phyloP scores from a whole-genome alignment of 1,140 invertebrate genomes.

The Drosophila tropicalis region DNA sequence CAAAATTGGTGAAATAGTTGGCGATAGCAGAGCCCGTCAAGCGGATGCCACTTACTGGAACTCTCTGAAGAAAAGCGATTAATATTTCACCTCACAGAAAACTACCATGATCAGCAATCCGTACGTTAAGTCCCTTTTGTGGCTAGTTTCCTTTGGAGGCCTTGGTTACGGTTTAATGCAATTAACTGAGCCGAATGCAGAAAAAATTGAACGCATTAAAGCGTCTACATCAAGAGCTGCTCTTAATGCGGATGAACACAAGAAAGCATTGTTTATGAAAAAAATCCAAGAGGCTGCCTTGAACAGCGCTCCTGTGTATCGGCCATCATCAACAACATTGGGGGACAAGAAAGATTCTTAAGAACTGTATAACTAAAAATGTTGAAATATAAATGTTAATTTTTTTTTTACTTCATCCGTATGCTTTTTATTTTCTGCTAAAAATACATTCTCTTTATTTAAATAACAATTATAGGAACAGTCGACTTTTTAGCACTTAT shows the following conservation, averaged over 20 bases:
- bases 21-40: conserved; percentile 84
- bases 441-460: neutral
- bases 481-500: neutral
- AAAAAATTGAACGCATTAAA: conserved; percentile 84
- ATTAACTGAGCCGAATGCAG: conserved; percentile 84
- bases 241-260: conserved; percentile 46
- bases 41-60: conserved; percentile 84
- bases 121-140: conserved; percentile 85
- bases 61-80: conserved; percentile 53
- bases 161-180: conserved; percentile 85
- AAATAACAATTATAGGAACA: neutral
- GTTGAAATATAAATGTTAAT: conserved; percentile 35
- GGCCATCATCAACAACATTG: conserved; percentile 19
- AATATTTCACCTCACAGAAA: neutral
- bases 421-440: neutral
- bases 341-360: conserved; percentile 59
- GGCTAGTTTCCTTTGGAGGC: conserved; percentile 84
- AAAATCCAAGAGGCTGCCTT: conserved; percentile 68
- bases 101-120: conserved; percentile 80
- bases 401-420: conserved; percentile 15
- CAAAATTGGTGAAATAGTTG: conserved; percentile 85
- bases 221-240: conserved; percentile 28
- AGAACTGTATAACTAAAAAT: conserved; percentile 34
- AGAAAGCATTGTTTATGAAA: conserved; percentile 69
- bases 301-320: conserved; percentile 49